Conservation (phyloP, 2,888 invertebrate genomes). For the Sphaerophoria rueppellii region DNA sequence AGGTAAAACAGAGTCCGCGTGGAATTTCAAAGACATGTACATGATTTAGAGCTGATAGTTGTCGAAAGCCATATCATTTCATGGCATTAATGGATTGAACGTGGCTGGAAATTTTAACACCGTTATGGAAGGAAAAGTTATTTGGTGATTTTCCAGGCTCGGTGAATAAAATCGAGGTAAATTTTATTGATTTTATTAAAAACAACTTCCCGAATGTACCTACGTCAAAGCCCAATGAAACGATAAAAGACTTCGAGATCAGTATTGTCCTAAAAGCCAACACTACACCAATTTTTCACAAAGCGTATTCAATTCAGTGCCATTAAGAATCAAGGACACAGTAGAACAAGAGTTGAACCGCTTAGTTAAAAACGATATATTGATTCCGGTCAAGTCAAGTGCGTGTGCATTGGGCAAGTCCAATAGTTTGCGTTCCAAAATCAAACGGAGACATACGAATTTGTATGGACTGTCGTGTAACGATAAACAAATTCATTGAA, state of each 20-base stretch:
- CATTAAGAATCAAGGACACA: conserved; percentile 29
- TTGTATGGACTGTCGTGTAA: no score
- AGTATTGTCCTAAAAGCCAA: conserved; percentile 15
- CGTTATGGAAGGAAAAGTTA: no score
- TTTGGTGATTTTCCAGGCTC: no score
- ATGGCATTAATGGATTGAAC: no score
- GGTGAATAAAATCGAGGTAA: not conserved
- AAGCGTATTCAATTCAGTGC: conserved; percentile 34
- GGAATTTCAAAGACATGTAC: conserved; percentile 6
- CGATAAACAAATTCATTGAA: no score
- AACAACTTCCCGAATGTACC: not conserved
- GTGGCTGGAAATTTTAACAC: no score
- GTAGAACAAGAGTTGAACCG: conserved; percentile 27
- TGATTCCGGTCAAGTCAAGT: conserved; percentile 36
- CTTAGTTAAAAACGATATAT: conserved; percentile 9
- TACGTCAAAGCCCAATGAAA: conserved; percentile 1
- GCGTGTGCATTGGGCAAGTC: conserved; percentile 27
- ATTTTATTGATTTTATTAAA: conserved; percentile 18
- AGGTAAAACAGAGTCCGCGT: conserved; percentile 33
- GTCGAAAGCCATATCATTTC: no score
- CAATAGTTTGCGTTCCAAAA: conserved; percentile 35
- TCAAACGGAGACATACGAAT: no score
- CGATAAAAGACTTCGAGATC: conserved; percentile 4
- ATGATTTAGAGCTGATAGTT: no score
- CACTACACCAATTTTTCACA: conserved; percentile 14